Percentiles rank a stretch among this genome's conserved stretches.
These are phyloP conservation scores for Stictocephala bisonia DNA, from an alignment of 2,888 invertebrate species.

Conservation along the genomic window DNA sequence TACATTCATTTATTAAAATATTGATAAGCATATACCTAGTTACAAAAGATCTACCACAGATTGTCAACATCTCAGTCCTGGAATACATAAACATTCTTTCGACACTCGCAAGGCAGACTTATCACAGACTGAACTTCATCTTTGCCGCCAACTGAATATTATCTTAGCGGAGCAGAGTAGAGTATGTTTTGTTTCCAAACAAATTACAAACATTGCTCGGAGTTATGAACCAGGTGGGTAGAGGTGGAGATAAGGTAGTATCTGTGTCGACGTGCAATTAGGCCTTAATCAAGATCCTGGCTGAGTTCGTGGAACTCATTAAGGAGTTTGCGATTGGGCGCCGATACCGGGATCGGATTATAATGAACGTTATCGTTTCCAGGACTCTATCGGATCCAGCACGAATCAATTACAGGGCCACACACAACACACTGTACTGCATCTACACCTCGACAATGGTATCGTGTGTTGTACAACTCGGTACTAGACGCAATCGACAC, in stretches of 20 bases:
- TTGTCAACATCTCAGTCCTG: too few relatives aligned
- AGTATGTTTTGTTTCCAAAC: conserved; percentile 33
- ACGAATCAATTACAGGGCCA: conserved; percentile 54
- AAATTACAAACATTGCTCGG: conserved; percentile 13
- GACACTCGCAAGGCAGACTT: too few relatives aligned
- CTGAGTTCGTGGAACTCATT: conserved; percentile 57
- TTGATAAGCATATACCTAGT: too few relatives aligned
- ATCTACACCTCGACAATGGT: too few relatives aligned
- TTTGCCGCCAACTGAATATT: conserved; percentile 26
- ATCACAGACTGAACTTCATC: too few relatives aligned
- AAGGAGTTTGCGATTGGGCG: conserved; percentile 56
- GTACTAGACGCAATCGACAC: too few relatives aligned
- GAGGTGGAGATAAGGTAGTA: conserved; percentile 43
- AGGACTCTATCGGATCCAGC: conserved; percentile 34
- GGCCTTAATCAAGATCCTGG: conserved; percentile 51
- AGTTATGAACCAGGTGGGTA: conserved; percentile 31
- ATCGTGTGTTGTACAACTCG: too few relatives aligned
- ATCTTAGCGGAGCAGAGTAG: too few relatives aligned
- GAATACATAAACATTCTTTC: too few relatives aligned
- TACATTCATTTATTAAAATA: too few relatives aligned
- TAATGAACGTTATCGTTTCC: conserved; percentile 53
- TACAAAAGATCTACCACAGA: too few relatives aligned
- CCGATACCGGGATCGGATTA: conserved; percentile 55
- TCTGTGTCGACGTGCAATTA: conserved; percentile 54
- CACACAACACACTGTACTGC: conserved; percentile 19